phyloP scores from a whole-genome alignment of 2,113 vertebrate species.

The Polypterus senegalus region DNA sequence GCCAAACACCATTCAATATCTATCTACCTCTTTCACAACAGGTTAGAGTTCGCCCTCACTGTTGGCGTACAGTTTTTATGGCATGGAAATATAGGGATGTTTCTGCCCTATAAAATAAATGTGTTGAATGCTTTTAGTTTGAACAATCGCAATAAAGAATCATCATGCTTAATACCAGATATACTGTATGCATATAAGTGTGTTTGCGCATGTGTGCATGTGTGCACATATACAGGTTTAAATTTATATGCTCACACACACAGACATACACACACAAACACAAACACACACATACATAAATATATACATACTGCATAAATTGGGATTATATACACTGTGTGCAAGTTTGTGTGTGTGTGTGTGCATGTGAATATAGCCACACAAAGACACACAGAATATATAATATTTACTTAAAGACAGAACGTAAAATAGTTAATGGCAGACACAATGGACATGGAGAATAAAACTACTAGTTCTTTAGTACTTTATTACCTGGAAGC shows the following conservation, averaged over 20 bases:
- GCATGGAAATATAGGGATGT: conserved; percentile 66
- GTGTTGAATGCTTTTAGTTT: conserved; percentile 61
- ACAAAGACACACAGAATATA: no score
- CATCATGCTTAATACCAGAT: background rate
- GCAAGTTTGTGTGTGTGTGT: no score
- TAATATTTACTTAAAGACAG: conserved; percentile 13
- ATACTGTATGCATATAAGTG: no score
- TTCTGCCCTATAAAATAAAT: conserved; percentile 70
- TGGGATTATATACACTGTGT: no score
- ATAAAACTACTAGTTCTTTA: conserved; percentile 20
- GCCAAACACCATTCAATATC: conserved; percentile 58
- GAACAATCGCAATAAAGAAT: conserved; percentile 13
- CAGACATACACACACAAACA: no score
- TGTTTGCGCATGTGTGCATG: conserved; percentile 12
- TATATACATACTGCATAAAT: no score
- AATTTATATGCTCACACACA: no score
- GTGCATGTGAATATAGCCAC: no score
- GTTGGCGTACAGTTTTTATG: conserved; percentile 73
- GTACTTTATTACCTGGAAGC: conserved; percentile 38
- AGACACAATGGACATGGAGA: conserved; percentile 27
- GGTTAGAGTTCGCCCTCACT: conserved; percentile 64
- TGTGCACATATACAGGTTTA: background rate
- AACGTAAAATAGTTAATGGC: conserved; percentile 27
- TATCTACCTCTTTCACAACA: conserved; percentile 73
- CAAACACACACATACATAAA: no score